Evolutionary conservation across 2,888 invertebrate species (phyloP), one percentile per base, ranked within the genome.

Genomic region (Tolmerus cingulatus): DNA sequence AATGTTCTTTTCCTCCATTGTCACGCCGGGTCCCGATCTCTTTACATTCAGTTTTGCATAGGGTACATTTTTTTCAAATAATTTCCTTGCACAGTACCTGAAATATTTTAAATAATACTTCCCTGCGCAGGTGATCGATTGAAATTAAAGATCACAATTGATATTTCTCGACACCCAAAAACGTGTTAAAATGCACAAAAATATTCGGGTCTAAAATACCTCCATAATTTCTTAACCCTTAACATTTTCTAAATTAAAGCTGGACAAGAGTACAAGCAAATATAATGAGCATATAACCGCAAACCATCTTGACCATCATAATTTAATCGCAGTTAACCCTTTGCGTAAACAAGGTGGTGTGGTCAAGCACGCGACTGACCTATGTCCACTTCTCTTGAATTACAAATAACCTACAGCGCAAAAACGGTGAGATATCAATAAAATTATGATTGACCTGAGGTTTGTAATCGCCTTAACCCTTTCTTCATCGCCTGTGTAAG

Each of bases 351-450:
- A 51, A n/a, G 9, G 23, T 78, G 19, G 27, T 78, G 46, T 43
- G 78, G 78, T 78, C 43, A 78, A 78, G 43, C 78, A 78, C 78
- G 78, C 78, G 78, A 43, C 78, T 78, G 78, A 78, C 78, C 78
- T 78, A 46, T 78, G 78, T 78, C 78, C 78, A 78, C 19, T 23
- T 8, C 40, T 23, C 23, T 27, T 12, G 27, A 9, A 66, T 12
- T 23, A 66, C 27, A 66, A 66, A 66, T 66, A 66, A 66, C 66
- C 66, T 23, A 66, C 66, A 19, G 66, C 66, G 23, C 23, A 27
- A 66, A 51, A 76, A 76, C 76, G 76, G 34, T 12, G 19, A 78
- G 43, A 23, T 46, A 40, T 78, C 78, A 78, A 78, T 78, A 78
- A 43, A 78, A 78, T 46, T 78, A 43, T 78, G 40, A 78, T 78